Percentiles rank a stretch among this genome's conserved stretches.
Evolutionary conservation across 2,113 vertebrate species (phyloP).

Genomic region (Hylia prasina): DNA sequence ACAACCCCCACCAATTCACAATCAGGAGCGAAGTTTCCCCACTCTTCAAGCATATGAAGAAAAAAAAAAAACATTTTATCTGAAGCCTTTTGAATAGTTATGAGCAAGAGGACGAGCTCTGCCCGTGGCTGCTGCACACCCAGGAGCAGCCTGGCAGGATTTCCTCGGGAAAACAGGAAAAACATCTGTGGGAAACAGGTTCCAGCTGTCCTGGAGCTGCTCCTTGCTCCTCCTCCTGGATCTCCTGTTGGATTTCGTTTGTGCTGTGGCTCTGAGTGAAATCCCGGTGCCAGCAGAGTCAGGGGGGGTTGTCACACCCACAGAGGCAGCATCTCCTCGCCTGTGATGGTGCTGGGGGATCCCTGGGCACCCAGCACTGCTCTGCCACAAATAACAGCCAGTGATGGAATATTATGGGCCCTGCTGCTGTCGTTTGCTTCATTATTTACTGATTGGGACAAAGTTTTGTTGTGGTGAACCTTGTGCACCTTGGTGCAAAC

Average conservation of each 20-base stretch:
- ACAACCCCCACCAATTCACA: background rate
- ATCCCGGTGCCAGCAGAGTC: background rate
- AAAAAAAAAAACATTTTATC: background rate
- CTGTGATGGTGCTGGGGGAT: rapidly evolving
- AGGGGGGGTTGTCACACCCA: background rate
- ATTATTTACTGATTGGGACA: background rate
- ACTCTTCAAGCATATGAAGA: rapidly evolving
- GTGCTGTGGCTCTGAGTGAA: background rate
- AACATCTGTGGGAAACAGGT: background rate
- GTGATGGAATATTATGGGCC: rapidly evolving
- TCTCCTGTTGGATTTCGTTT: background rate
- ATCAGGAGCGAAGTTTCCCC: background rate
- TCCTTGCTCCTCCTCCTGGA: rapidly evolving
- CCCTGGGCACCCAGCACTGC: background rate
- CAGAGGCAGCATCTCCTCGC: background rate
- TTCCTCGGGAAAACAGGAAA: background rate
- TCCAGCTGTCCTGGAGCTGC: background rate
- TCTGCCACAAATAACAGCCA: rapidly evolving
- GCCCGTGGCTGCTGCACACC: background rate
- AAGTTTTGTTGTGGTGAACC: background rate
- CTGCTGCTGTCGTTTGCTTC: rapidly evolving
- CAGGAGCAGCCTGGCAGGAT: background rate
- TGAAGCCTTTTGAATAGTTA: rapidly evolving
- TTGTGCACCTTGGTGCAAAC: background rate
- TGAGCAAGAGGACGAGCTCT: background rate